phyloP scores from a whole-genome alignment of 2,113 vertebrate genomes.

The Carassius auratus region DNA sequence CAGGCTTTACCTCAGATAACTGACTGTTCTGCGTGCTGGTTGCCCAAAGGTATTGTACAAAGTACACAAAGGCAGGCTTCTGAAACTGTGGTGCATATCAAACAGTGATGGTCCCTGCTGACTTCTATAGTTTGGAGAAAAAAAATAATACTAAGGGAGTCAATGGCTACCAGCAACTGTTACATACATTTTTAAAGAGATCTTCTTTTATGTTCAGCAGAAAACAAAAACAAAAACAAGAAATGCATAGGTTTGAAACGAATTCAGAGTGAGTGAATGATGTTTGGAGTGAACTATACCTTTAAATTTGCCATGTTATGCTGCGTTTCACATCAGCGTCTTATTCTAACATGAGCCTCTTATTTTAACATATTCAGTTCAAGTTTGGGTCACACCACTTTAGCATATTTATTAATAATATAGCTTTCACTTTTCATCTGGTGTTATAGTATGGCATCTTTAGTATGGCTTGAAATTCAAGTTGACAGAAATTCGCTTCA shows the following conservation, averaged over 20 bases:
- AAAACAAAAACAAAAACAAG: no score
- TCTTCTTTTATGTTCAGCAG: no score
- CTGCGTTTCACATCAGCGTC: no score
- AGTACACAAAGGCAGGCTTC: neutral
- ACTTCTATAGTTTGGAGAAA: no score
- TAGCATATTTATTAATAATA: neutral
- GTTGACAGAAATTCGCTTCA: neutral
- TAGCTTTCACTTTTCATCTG: neutral
- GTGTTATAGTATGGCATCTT: neutral
- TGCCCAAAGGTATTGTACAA: neutral
- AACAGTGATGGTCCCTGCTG: no score
- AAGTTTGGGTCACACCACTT: neutral
- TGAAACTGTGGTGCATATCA: neutral
- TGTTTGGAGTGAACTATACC: no score
- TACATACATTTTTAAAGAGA: no score
- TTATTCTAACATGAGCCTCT: neutral
- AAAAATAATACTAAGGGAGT: no score
- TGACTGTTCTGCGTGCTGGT: constrained; percentile 5
- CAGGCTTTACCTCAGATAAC: neutral
- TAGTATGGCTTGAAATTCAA: neutral
- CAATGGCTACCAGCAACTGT: no score
- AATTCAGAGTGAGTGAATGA: no score
- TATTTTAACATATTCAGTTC: neutral
- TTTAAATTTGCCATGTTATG: no score
- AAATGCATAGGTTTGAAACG: no score